phyloP scores from a whole-genome alignment of 1,140 invertebrate genomes.

The Dolichoris vasculosae region DNA sequence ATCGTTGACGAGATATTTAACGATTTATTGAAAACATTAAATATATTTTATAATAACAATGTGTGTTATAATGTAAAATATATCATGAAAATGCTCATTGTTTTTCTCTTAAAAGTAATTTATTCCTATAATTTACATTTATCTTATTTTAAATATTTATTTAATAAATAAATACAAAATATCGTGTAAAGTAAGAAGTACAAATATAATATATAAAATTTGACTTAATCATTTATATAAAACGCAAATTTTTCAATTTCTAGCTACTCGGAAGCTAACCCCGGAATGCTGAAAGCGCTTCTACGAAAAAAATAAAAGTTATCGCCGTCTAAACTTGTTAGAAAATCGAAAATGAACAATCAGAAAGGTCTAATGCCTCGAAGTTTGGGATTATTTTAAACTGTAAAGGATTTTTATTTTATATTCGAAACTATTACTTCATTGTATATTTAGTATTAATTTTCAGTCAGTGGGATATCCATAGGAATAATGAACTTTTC shows the following conservation, averaged over 20 bases:
- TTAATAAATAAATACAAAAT: background rate
- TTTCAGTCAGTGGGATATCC: background rate
- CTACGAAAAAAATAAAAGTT: conserved; percentile 40
- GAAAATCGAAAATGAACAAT: background rate
- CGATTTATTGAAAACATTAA: no score
- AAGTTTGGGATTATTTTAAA: background rate
- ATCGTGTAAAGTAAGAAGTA: background rate
- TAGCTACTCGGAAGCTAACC: conserved; percentile 50
- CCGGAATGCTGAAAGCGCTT: conserved; percentile 47
- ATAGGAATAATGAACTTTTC: background rate
- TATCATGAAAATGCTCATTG: background rate
- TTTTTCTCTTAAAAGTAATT: background rate
- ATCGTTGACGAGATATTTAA: no score
- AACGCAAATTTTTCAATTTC: background rate
- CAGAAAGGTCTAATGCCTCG: background rate
- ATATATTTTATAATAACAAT: no score
- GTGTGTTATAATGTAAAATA: no score
- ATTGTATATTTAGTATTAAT: conserved; percentile 2
- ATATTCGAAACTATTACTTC: background rate
- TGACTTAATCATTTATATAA: background rate
- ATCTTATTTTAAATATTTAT: conserved; percentile 14
- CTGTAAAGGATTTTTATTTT: background rate
- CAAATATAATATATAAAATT: background rate
- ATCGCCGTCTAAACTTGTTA: background rate
- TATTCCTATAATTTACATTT: background rate